Percentiles rank a stretch among this genome's conserved stretches.
Conservation (phyloP, 92 coral and sea anemone genomes). For the Phenganax subtilis region DNA sequence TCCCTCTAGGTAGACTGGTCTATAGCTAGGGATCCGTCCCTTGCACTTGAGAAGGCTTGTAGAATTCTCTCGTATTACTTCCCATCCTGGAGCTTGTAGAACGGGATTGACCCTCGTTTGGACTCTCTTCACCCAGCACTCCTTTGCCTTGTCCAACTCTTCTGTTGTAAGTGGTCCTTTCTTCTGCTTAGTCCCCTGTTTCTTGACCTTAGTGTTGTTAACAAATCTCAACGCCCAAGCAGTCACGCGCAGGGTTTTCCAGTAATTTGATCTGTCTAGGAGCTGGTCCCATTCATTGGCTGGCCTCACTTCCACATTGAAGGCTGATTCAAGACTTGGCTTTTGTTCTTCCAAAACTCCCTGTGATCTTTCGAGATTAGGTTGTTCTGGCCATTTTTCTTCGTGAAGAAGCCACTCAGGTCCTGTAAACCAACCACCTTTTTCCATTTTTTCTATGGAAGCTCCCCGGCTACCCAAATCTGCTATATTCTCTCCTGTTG, state of each 20-base stretch:
- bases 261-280: conserved; percentile 14
- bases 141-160: conserved; percentile 32
- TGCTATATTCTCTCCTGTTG: conserved; percentile 40
- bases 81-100: conserved; percentile 51
- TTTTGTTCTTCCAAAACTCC: conserved; percentile 28
- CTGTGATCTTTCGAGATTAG: conserved; percentile 22
- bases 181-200: not conserved
- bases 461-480: conserved; percentile 56
- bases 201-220: conserved; percentile 23
- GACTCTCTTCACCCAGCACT: conserved; percentile 44
- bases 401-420: conserved; percentile 45
- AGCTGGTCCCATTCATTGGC: conserved; percentile 54
- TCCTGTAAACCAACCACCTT: conserved; percentile 36
- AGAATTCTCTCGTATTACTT: conserved; percentile 41
- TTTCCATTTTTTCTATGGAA: conserved; percentile 40
- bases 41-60: conserved; percentile 49
- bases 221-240: conserved; percentile 20
- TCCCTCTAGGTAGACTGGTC: conserved; percentile 51
- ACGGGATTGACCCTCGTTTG: conserved; percentile 32
- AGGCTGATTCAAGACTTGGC: conserved; percentile 5
- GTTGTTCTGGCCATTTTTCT: conserved; percentile 48
- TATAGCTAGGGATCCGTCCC: conserved; percentile 52
- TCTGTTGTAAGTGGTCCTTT: not conserved
- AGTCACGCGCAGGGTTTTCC: conserved; percentile 13
- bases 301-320: conserved; percentile 18